Evolutionary conservation across 1,140 invertebrate species (phyloP), one percentile per base, ranked within the genome.

Genomic region (Drosophila sucinea): DNA sequence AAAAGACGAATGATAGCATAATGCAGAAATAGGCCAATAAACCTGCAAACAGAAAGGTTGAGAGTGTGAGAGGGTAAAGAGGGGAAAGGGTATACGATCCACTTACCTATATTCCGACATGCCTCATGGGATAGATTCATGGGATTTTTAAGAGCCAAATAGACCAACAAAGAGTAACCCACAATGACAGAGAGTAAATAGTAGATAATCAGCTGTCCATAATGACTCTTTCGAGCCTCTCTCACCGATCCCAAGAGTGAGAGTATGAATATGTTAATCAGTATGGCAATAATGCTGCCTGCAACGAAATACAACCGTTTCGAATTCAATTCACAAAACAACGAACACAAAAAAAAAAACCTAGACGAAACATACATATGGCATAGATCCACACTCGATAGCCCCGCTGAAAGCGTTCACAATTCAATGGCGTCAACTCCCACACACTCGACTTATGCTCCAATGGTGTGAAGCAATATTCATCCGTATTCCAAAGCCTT

Each of bases 1-100:
- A 94, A 94, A 96, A 96, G 63, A 95, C 95, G 90, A 96, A 97
- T 64, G 95, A 95, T 3, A 95, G 92, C 78, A 96, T 93, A 87
- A 96, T 95, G 72, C 95, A 95, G 91, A 95, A 96, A 92, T 96
- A 96, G 44, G 96, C 93, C 73, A 94, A 92, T 64, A 95, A 94
- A 5, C 95, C 95, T 86, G 73, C 0, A 41, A 17, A 32, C 5
- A 17, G 1, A 0, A 55, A 6, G 32, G 5, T 1, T 33, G 8
- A 27, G 2, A 32, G 7, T 23, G 0, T 35, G 32, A 33, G 32
- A 33, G 5, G 32, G 5, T 33, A 33, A 33, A 33, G 32, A 33
- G 32, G 5, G 5, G 32, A 33, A 33, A 33, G 32, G 5, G 32
- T 33, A 10, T 8, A 38, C 10, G 1, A 0, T 38, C 7, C 0